A percentile compares a stretch with the other conserved stretches of the same genome.
phyloP scores from a whole-genome alignment of 2,888 invertebrate species.

The Drosophila austrosaltans region DNA sequence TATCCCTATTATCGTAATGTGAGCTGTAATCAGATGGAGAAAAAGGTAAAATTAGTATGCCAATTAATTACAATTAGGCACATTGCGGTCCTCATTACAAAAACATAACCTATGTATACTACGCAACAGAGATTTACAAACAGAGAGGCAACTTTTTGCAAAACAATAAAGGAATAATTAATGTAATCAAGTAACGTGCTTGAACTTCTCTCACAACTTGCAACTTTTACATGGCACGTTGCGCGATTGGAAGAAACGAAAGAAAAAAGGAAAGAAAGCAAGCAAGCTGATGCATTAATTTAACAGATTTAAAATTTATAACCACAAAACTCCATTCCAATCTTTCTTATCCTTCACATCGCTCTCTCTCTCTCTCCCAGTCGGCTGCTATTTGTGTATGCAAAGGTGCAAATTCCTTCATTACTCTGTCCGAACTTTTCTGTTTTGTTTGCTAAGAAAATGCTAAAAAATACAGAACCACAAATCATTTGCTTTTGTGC shows the following conservation, averaged over 20 bases:
- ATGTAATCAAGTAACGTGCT: conserved; percentile 80
- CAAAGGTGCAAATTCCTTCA: conserved; percentile 75
- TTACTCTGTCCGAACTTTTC: conserved; percentile 37
- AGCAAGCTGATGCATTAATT: conserved; percentile 76
- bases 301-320: conserved; percentile 83
- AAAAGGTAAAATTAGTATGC: conserved; percentile 24
- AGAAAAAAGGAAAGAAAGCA: conserved; percentile 40
- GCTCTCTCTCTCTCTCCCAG: background rate
- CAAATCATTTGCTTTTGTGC: conserved; percentile 70
- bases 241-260: conserved; percentile 26
- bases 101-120: conserved; percentile 21
- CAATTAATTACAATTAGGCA: conserved; percentile 35
- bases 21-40: conserved; percentile 49
- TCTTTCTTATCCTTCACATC: background rate
- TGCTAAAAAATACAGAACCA: conserved; percentile 74
- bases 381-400: conserved; percentile 65
- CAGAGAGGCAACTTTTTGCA: conserved; percentile 40
- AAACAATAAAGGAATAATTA: conserved; percentile 81
- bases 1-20: conserved; percentile 18
- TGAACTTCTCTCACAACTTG: conserved; percentile 49
- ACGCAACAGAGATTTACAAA: conserved; percentile 11
- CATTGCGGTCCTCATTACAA: conserved; percentile 30
- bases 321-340: conserved; percentile 53
- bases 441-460: conserved; percentile 67
- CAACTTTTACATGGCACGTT: conserved; percentile 57